A percentile compares a stretch with the other conserved stretches of the same genome.
phyloP scores from a whole-genome alignment of 2,888 invertebrate species.

The Leptopterna dolabrata region DNA sequence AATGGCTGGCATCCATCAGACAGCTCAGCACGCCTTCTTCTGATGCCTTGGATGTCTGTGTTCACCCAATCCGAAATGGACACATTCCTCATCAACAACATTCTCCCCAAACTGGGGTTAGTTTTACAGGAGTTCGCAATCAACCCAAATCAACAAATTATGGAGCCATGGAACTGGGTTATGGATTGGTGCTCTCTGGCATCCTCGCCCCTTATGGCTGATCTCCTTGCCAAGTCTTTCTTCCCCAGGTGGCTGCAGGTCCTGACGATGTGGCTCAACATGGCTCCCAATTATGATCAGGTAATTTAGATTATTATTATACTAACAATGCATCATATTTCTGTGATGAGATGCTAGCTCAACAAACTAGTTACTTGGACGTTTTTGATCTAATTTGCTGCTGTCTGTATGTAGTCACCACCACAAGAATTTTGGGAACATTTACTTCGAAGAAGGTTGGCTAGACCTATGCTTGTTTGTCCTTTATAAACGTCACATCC shows the following conservation, averaged over 20 bases:
- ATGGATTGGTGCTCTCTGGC: conserved; percentile 93
- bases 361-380: too few relatives aligned
- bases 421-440: too few relatives aligned
- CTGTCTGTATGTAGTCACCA: too few relatives aligned
- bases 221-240: conserved; percentile 86
- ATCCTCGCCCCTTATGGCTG: conserved; percentile 83
- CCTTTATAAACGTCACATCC: too few relatives aligned
- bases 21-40: conserved; percentile 88
- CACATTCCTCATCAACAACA: conserved; percentile 85
- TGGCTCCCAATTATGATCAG: conserved; percentile 89
- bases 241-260: conserved; percentile 93
- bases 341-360: too few relatives aligned
- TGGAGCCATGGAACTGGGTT: conserved; percentile 94
- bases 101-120: conserved; percentile 85
- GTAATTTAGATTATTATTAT: conserved; percentile 64
- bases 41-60: conserved; percentile 88
- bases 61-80: conserved; percentile 82
- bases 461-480: too few relatives aligned
- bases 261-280: conserved; percentile 89
- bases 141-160: conserved; percentile 79
- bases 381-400: too few relatives aligned
- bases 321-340: too few relatives aligned
- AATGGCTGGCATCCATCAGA: conserved; percentile 97
- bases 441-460: too few relatives aligned
- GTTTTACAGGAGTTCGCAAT: conserved; percentile 74